A percentile compares a stretch with the other conserved stretches of the same genome.
Conservation (phyloP, 2,888 invertebrate species). For the Caenorhabditis sp. region DNA sequence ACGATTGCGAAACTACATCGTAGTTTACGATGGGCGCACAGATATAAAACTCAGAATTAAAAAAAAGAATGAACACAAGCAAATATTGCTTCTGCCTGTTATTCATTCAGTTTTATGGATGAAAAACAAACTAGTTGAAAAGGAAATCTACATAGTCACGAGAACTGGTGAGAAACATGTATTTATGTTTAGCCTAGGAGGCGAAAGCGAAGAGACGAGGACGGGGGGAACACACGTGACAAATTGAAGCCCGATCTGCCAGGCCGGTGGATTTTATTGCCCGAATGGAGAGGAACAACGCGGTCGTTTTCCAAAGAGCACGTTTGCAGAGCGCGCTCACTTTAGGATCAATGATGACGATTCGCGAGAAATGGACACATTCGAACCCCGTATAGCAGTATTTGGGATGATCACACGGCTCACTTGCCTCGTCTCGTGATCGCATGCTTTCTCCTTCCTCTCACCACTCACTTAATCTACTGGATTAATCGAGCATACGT, state of each 20-base stretch:
- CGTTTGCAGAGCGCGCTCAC: no score
- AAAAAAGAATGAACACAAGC: no score
- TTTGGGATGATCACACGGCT: no score
- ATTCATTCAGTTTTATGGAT: no score
- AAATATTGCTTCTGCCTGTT: no score
- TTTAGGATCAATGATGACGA: no score
- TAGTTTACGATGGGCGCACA: neutral
- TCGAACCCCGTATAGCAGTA: no score
- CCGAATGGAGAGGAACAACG: neutral
- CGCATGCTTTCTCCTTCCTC: neutral
- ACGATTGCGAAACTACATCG: constrained; percentile 24
- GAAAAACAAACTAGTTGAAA: no score
- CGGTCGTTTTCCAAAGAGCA: neutral
- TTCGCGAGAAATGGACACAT: no score
- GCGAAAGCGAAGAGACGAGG: neutral
- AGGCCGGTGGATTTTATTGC: no score
- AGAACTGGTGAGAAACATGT: constrained; percentile 8
- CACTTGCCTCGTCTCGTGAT: no score
- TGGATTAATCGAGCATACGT: constrained; percentile 2
- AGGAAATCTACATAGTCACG: constrained; percentile 15
- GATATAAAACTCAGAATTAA: no score
- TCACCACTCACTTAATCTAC: neutral
- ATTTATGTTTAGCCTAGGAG: constrained; percentile 13
- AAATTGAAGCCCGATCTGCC: neutral
- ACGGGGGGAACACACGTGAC: neutral